Evolutionary conservation across 2,113 vertebrate species (phyloP).

Genomic region (Grallaria varia): DNA sequence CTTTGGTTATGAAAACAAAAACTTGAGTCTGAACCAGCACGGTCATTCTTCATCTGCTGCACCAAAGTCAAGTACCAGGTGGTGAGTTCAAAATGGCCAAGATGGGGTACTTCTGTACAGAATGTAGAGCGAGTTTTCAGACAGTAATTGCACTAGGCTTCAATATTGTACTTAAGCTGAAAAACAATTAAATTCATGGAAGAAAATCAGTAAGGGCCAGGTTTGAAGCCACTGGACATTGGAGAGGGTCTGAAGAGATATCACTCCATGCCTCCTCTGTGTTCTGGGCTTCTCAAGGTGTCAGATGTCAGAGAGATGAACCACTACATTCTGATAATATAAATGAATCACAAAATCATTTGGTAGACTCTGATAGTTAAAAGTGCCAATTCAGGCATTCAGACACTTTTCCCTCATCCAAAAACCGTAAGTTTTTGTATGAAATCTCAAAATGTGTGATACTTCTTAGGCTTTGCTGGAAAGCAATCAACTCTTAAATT

Average conservation of each 20-base stretch:
- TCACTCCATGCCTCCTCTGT: not conserved
- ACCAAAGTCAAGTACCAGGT: not conserved
- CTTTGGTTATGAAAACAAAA: not conserved
- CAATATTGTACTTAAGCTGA: not conserved
- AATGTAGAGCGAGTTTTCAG: not conserved
- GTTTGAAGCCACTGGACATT: not conserved
- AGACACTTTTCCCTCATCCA: not conserved
- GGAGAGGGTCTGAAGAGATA: not conserved
- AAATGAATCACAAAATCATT: not conserved
- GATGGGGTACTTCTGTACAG: not conserved
- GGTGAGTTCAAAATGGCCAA: not conserved
- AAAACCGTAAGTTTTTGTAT: not conserved
- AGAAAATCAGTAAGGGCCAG: not conserved
- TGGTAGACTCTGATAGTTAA: not conserved
- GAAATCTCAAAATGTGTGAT: not conserved
- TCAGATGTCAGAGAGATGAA: not conserved
- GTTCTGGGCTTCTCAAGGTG: not conserved
- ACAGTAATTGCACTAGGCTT: not conserved
- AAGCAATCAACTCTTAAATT: not conserved
- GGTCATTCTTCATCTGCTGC: not conserved
- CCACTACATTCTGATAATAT: not conserved
- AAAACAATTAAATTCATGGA: not conserved
- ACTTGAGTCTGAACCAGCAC: not conserved
- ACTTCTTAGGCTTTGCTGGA: not conserved
- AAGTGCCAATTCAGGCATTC: not conserved